Percentiles rank a stretch among this genome's conserved stretches.
phyloP scores from a whole-genome alignment of 2,888 invertebrate genomes.

The Taphrorychus bicolor region DNA sequence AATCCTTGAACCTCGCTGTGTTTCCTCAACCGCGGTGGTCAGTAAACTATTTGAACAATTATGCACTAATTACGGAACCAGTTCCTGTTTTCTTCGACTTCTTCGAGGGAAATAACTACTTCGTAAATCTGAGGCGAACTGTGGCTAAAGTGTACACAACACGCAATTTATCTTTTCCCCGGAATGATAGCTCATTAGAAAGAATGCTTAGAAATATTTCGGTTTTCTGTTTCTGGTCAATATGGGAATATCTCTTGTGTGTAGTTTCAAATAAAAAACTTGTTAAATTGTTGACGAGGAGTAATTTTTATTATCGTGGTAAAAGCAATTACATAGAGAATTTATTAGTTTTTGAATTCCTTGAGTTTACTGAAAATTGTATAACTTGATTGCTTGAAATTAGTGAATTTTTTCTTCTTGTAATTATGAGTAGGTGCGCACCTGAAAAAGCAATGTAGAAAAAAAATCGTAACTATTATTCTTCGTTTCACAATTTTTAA shows the following conservation, averaged over 20 bases:
- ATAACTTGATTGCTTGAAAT: too few relatives aligned
- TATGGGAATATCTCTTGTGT: not conserved
- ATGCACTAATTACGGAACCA: slow-evolving; percentile 24
- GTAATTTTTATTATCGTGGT: too few relatives aligned
- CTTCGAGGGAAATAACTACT: slow-evolving; percentile 15
- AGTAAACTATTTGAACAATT: slow-evolving; percentile 39
- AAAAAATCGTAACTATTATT: too few relatives aligned
- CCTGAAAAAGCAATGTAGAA: too few relatives aligned
- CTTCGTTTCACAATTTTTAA: too few relatives aligned
- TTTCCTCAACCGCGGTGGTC: slow-evolving; percentile 38
- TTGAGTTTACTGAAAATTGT: too few relatives aligned
- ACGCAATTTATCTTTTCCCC: slow-evolving; percentile 1
- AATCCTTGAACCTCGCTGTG: slow-evolving; percentile 33
- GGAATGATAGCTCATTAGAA: not conserved
- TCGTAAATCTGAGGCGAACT: slow-evolving; percentile 11
- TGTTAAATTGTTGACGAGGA: too few relatives aligned
- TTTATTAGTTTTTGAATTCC: too few relatives aligned
- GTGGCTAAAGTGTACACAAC: not conserved
- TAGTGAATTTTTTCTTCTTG: too few relatives aligned
- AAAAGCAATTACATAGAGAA: too few relatives aligned
- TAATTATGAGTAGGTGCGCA: too few relatives aligned
- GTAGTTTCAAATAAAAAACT: not conserved
- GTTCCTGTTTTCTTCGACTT: slow-evolving; percentile 31
- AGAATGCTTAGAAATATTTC: not conserved
- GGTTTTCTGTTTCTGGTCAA: not conserved